Evolutionary conservation across 2,888 invertebrate species (phyloP), one percentile per base, ranked within the genome.

Genomic region (Dynastes tityus): DNA sequence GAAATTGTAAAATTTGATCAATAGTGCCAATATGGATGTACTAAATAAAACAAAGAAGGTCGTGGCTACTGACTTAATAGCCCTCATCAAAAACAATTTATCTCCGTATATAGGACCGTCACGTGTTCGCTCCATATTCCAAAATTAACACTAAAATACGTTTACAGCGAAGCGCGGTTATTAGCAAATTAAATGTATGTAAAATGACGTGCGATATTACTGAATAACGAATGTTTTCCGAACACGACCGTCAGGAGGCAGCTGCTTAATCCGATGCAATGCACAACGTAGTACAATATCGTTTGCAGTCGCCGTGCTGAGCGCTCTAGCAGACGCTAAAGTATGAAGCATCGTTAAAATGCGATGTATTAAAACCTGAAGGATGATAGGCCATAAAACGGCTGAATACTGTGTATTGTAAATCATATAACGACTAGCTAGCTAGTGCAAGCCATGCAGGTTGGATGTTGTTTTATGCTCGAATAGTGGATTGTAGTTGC

Each of bases 341-440:
- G 45, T 74, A 49, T 61, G 61, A 45, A 81, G 81, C 79, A 84
- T 84, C 82, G 85, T 85, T 86, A 86, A 85, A 86, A 84, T 83
- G 84, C 84, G 82, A 83, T 78, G 83, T 83, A 85, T 86, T 86
- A 86, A 85, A 85, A 84, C 84, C 83, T 82, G 80, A 82, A 81
- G 84, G 85, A 85, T 85, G 85, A 85, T 85, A 84, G 85, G 82
- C 83, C 82, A 85, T 86, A 86, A 86, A 86, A 84, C 40, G 6
- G 80, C 84, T 82, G 78, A 22, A 82, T 83, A 84, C 82, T 84
- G 83, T 82, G 84, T 81, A 83, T 82, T 85, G 84, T 86, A 86
- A 86, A 86, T 86, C 86, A 86, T 83, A 83, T 84, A 85, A 86
- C 84, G 83, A 82, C 83, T 82, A 55, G 22, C 55, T 9, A 22